Evolutionary conservation across 2,888 invertebrate species (phyloP).

Genomic region (Tillus elongatus): DNA sequence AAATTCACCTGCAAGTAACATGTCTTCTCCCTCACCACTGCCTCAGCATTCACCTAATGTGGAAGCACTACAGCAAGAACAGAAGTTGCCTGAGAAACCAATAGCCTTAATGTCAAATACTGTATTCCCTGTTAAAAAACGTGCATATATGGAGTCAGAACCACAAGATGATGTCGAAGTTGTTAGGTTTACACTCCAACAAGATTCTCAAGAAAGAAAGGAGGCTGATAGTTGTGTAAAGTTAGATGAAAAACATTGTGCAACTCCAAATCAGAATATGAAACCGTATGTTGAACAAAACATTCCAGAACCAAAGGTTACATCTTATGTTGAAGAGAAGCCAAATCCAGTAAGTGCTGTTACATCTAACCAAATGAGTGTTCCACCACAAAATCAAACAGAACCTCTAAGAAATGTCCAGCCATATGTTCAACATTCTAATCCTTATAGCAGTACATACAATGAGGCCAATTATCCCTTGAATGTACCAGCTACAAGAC

Average conservation of each 20-base stretch:
- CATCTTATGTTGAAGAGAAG: slow-evolving; percentile 9
- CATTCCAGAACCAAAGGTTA: slow-evolving; percentile 33
- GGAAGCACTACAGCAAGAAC: slow-evolving; percentile 18
- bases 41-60: slow-evolving; percentile 28
- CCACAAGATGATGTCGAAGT: not conserved
- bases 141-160: slow-evolving; percentile 49
- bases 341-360: not conserved
- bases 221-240: not conserved
- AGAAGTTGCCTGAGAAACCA: slow-evolving; percentile 17
- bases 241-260: not conserved
- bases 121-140: slow-evolving; percentile 56
- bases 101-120: slow-evolving; percentile 36
- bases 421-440: slow-evolving; percentile 1
- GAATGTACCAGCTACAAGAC: slow-evolving; percentile 28
- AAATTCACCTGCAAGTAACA: slow-evolving; percentile 34
- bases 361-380: no score
- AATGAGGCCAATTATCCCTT: slow-evolving; percentile 28
- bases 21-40: slow-evolving; percentile 23
- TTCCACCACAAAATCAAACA: no score
- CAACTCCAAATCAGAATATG: slow-evolving; percentile 6
- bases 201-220: slow-evolving; percentile 12
- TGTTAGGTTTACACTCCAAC: slow-evolving; percentile 13
- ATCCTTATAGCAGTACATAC: not conserved
- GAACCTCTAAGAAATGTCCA: not conserved
- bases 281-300: slow-evolving; percentile 33